phyloP scores from a whole-genome alignment of 1,140 invertebrate genomes.

The Drosophila malerkotliana region DNA sequence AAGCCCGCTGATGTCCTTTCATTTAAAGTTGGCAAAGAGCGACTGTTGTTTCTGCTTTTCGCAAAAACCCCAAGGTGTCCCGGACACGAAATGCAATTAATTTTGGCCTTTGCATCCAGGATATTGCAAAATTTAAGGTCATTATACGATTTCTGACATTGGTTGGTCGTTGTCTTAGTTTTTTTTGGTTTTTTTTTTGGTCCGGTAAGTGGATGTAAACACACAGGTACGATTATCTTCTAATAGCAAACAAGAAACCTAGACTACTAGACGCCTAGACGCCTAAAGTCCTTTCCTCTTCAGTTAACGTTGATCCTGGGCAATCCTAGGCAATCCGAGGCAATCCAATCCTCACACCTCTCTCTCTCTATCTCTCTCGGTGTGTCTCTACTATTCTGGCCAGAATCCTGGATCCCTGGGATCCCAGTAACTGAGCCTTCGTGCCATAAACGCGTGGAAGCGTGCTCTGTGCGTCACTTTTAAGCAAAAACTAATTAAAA shows the following conservation, averaged over 20 bases:
- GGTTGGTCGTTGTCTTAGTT: background rate
- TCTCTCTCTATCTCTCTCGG: background rate
- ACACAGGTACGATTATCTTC: background rate
- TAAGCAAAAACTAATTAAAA: conserved; percentile 83
- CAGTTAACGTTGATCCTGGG: conserved; percentile 1
- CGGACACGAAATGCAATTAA: conserved; percentile 43
- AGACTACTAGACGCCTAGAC: background rate
- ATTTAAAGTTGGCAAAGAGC: conserved; percentile 23
- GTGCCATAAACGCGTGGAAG: conserved; percentile 29
- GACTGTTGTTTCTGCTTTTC: conserved; percentile 6
- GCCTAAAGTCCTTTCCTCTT: background rate
- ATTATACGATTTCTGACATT: conserved; percentile 21
- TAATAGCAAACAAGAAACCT: background rate
- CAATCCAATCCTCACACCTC: background rate
- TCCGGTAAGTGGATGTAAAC: background rate
- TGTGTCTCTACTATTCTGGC: too few species aligned
- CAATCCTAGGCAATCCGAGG: background rate
- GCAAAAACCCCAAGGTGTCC: conserved; percentile 26
- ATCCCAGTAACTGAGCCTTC: conserved; percentile 3
- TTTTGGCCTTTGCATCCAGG: conserved; percentile 8
- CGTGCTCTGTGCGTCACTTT: conserved; percentile 60
- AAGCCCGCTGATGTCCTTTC: conserved; percentile 5
- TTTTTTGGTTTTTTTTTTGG: too few species aligned
- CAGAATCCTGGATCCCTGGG: too few species aligned
- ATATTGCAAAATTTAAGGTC: conserved; percentile 14